Evolutionary conservation across 2,888 invertebrate genomes (phyloP), one percentile per base, ranked within the genome.

Genomic region (Pteria penguin): DNA sequence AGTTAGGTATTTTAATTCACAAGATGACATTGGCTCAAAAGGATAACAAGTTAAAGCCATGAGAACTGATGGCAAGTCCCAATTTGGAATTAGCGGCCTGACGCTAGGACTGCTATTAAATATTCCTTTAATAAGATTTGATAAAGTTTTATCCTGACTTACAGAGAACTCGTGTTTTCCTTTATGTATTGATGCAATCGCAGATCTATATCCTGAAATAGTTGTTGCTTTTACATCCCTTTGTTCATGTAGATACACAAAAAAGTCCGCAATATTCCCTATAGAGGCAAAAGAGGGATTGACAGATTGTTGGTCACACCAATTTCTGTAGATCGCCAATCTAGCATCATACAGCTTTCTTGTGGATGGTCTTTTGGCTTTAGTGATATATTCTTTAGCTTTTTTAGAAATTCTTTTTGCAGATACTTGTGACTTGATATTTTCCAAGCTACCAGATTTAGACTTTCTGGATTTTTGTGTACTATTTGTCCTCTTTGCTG

Each of bases 221-320:
- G 74, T 74, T n/a, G 24, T 27, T 29, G 45, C 14, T 32, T 74
- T 61, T 14, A n/a, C 29, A 11, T 33, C 45, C 18, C 61, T 5
- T 52, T 29, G 8, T 11, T 57, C 24, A 26, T 26, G 24, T 4
- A 72, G 32, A 33, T 65, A 36, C 29, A 76, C 58, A 22, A 77
- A 61, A 69, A 77, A 72, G 14, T 75, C 70, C 54, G 69, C 72
- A 45, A 77, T 45, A 11, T 80, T 57, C 18, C 8, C 52, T 52
- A 80, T 57, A 76, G 74, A 33, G 29, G 77, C 66, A 27, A 55
- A n/a, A 78, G 54, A 52, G 27, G 75, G 62, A 77, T 77, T 73
- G 67, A 78, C 72, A 67, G 78, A n/a, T 60, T 58, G 36, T 72
- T 33, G 1, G 72, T 18, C 8, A 77, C 76, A 83, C 83, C 81